Base-by-base conservation (phyloP, 2,797 vertebrate genomes). In the Enteromius viviparus region DNA sequence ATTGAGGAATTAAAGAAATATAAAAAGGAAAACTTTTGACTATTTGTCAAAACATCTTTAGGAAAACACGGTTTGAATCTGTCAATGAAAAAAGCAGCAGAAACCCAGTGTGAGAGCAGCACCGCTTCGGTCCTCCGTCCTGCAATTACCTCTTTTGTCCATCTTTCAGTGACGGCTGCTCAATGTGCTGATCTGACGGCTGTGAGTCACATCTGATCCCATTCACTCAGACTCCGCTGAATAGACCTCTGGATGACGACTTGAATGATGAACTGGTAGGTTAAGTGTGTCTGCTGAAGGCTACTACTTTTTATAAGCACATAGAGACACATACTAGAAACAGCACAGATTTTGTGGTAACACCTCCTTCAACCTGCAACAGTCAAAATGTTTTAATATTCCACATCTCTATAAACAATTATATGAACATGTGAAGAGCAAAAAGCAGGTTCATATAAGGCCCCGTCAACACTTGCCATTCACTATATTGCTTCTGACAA, bases 161-260 rank as follows among this genome's bases (percentile, higher is more conserved):
- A 49, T 75, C 76, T 37, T 65, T 78, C 60, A 51, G 58, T 14
- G 45, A 80, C 34, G 10, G 60, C 68, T 55, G 55, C 55, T 72
- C 76, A 80, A 14, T 79, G 70, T 58, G 70, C 37, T 80, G 60
- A 8, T 80, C 70, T 84, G 76, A 80, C 10, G 29, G 34, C 32
- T 21, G 23, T 47, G 69, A 84, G 77, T 84, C 69, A 84, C 70
- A 17, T 85, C 82, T 83, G 32, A 80, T 83, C 77, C 12, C 40
- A 55, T 74, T 80, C 47, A 84, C 37, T 15, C 40, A 70, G 51
- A 32, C 17, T 77, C 32, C 6, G 21, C 29, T 78, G 55, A 78
- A 83, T 37, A 70, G n/a, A 51, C 34, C 55, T 83, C 74, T 60
- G 51, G 19, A 58, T 70, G 65, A 29, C 10, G 1, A n/a, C 14